Evolutionary conservation across 35 echinoderm and acorn worm genomes (phyloP), one percentile per base, ranked within the genome.

Genomic region (Chiridota heheva): DNA sequence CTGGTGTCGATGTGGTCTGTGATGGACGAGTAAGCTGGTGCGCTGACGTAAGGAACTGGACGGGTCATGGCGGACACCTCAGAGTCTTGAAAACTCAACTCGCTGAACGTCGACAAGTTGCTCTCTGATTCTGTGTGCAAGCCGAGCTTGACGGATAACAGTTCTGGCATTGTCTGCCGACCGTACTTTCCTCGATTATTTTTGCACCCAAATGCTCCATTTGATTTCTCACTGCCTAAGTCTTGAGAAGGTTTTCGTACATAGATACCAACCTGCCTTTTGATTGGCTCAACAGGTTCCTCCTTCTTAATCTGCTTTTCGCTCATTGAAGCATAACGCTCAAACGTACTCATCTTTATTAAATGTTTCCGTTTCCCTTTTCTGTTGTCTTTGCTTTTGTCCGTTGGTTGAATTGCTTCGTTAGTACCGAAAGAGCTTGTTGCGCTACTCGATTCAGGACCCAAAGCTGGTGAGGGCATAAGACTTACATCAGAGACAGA

Each of bases 1-100:
- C n/a, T n/a, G n/a, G n/a, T 81, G 64, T 98, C 95, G 39, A 98
- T 98, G 65, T 91, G 84, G 62, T 98, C 95, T 0, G 89, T 98
- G 63, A 98, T 98, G 41, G 84, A 88, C 16, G 84, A 79, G 69
- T 98, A 98, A 17, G 84, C 89, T 4, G 95, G 95, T 3, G 89
- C 89, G 20, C 84, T 86, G 7, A 71, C 75, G 49, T 98, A 98
- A 0, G 95, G 95, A 35, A 69, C 89, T 3, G 93, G 67, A 13
- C 79, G 68, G n/a, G 85, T 80, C 78, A 98, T 98, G 41, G 87
- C 67, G 1, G 67, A 53, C 17, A 55, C 27, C 36, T 62, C 37
- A 22, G 38, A 35, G 37, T 70, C 45, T 32, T 88, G 67, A 44
- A 90, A 63, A 49, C 89, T 92, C 4, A 42, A 42, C 17, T 59